A percentile compares a stretch with the other conserved stretches of the same genome.
Evolutionary conservation across 2,888 invertebrate genomes (phyloP).

Genomic region (Phengaris alcon): DNA sequence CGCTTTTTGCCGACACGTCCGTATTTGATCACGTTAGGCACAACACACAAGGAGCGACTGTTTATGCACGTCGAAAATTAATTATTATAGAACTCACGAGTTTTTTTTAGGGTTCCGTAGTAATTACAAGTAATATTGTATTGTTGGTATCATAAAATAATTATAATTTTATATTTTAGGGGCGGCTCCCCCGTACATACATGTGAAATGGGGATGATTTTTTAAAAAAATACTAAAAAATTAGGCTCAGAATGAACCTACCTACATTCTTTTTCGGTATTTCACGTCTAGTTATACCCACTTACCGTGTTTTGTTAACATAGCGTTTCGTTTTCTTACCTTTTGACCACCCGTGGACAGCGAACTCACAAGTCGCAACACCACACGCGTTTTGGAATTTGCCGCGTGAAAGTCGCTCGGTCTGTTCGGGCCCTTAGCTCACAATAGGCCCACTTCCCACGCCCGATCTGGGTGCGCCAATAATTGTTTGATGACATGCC

Average conservation of each 20-base stretch:
- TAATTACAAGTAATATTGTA: too few relatives aligned
- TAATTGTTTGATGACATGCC: slow-evolving; percentile 23
- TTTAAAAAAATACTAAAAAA: too few relatives aligned
- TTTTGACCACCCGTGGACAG: not conserved
- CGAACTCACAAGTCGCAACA: not conserved
- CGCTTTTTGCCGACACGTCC: slow-evolving; percentile 17
- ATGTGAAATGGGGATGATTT: too few relatives aligned
- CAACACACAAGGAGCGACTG: not conserved
- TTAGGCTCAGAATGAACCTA: not conserved
- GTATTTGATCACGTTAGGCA: slow-evolving; percentile 1
- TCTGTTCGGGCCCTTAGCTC: not conserved
- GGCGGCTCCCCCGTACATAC: too few relatives aligned
- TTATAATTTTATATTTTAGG: too few relatives aligned
- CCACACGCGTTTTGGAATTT: not conserved
- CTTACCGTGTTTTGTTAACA: not conserved
- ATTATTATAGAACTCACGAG: too few relatives aligned
- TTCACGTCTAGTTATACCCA: not conserved
- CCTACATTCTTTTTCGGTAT: not conserved
- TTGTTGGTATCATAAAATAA: too few relatives aligned
- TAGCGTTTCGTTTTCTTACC: not conserved
- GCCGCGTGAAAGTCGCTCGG: not conserved
- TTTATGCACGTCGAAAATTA: not conserved
- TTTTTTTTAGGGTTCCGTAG: too few relatives aligned
- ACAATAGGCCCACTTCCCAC: slow-evolving; percentile 25
- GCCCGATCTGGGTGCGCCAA: slow-evolving; percentile 18